These are phyloP conservation scores for Enteromius radiatus DNA, from an alignment of 2,797 vertebrate species.

Conservation along the genomic window DNA sequence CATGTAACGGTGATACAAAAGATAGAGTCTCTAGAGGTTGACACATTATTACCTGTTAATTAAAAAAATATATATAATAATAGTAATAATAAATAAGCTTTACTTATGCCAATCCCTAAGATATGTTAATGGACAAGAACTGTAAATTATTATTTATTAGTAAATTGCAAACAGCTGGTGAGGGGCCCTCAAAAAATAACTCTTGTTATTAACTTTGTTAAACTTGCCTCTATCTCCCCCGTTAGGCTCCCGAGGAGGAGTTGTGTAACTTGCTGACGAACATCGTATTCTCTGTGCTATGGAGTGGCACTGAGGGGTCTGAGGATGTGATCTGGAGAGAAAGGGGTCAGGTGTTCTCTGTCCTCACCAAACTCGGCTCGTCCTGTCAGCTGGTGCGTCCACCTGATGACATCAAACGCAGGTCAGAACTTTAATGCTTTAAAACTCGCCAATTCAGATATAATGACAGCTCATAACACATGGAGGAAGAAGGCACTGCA, in stretches of 20 bases:
- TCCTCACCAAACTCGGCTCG: slow-evolving; percentile 93
- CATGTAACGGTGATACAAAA: neutral
- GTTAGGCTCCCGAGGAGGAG: slow-evolving; percentile 95
- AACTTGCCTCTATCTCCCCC: slow-evolving; percentile 4
- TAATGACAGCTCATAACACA: neutral
- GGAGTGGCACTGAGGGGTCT: slow-evolving; percentile 85
- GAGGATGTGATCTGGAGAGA: slow-evolving; percentile 90
- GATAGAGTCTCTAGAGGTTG: neutral
- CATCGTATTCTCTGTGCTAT: slow-evolving; percentile 92
- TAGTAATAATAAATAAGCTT: too few relatives aligned
- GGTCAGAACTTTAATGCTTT: slow-evolving; percentile 72
- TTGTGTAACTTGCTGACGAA: slow-evolving; percentile 95
- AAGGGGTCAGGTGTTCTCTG: slow-evolving; percentile 94
- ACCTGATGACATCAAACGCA: slow-evolving; percentile 95
- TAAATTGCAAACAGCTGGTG: neutral
- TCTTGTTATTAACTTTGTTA: neutral
- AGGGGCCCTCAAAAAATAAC: neutral
- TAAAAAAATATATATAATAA: too few relatives aligned
- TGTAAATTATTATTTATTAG: too few relatives aligned
- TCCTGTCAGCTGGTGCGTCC: slow-evolving; percentile 90
- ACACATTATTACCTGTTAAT: neutral
- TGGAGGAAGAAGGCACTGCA: neutral
- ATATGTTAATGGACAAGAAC: neutral
- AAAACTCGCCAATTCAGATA: neutral
- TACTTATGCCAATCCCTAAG: neutral